Conservation (phyloP, 1,140 invertebrate genomes). For the honey bee (Apis mellifera) region DNA sequence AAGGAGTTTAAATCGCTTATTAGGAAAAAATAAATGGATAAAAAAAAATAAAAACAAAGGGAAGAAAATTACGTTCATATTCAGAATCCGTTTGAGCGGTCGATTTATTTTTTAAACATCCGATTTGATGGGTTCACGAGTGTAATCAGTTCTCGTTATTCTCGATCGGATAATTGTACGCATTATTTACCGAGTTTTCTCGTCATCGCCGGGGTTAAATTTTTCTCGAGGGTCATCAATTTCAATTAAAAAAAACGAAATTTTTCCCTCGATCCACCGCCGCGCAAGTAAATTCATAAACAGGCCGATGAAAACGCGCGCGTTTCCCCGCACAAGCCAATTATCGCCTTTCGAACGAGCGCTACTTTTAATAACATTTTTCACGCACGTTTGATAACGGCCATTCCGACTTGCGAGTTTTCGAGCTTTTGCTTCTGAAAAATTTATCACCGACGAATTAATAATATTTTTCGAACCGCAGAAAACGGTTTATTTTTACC, state of each 20-base stretch:
- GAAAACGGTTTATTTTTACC: too few species aligned
- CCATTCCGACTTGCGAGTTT: background rate
- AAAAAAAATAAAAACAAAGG: background rate
- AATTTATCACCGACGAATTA: background rate
- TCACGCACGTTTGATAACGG: background rate
- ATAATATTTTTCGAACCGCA: too few species aligned
- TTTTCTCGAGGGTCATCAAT: slow-evolving; percentile 32
- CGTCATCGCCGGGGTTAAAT: background rate
- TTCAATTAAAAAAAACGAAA: slow-evolving; percentile 24
- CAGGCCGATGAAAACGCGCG: too few species aligned
- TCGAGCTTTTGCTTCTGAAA: background rate
- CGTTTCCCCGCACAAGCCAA: background rate
- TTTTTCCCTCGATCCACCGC: slow-evolving; percentile 9
- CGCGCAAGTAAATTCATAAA: slow-evolving; percentile 11
- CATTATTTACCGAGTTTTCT: slow-evolving; percentile 21
- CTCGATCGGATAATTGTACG: slow-evolving; percentile 31
- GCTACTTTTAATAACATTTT: slow-evolving; percentile 18
- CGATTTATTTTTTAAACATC: slow-evolving; percentile 17
- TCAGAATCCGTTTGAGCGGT: background rate
- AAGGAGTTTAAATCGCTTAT: too few species aligned
- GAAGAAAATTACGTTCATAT: background rate
- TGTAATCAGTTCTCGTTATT: slow-evolving; percentile 9
- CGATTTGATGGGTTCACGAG: background rate
- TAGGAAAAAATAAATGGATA: too few species aligned
- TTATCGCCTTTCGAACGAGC: background rate